Evolutionary conservation across 2,888 invertebrate genomes (phyloP), one percentile per base, ranked within the genome.

Genomic region (Acleris laterana): DNA sequence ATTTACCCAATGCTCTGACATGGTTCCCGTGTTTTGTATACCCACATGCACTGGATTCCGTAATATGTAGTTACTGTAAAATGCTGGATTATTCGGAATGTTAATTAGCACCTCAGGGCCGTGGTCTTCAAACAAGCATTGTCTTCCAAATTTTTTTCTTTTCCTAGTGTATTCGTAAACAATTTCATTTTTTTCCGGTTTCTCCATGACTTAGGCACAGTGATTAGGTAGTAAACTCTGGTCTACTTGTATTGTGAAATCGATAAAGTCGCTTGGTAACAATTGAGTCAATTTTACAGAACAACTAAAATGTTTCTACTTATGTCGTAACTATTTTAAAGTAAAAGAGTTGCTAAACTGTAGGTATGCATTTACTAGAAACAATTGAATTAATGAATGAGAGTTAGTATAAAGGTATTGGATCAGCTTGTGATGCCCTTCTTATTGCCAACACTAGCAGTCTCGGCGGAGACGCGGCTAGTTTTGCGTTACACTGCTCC

Each of bases 131-230:
- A 97, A 97, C 55, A 94, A 81, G 58, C 95, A 95, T 77, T 96
- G 95, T 72, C 94, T 93, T 0, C 97, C 97, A 81, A 96, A 97
- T 69, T 95, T 93, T 71, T 93, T 93, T 50, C 97, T 94, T 72
- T 94, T 95, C 83, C 94, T 96, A 69, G 95, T 94, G 79, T 96
- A 96, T 80, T 92, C 92, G 71, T 89, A 91, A 1, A 81, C 83
- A 1, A 88, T 63, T 74, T 91, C 91, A 13, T 70, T 70, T 78
- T 89, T 90, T 68, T 93, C 91, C 63, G 80, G 79, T 72, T 87
- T 90, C 48, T 91, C 90, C 82, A 89, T 88, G 69, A 67, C 80
- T 42, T 7, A 42, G 32, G 32, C 3, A 32, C 9, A 32, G 32
- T 32, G 32, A 5, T 13, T 7, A 20, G 7, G 42, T 11, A 44